A percentile compares a stretch with the other conserved stretches of the same genome.
Evolutionary conservation across 1,140 invertebrate genomes (phyloP).

Genomic region (Samia ricini): DNA sequence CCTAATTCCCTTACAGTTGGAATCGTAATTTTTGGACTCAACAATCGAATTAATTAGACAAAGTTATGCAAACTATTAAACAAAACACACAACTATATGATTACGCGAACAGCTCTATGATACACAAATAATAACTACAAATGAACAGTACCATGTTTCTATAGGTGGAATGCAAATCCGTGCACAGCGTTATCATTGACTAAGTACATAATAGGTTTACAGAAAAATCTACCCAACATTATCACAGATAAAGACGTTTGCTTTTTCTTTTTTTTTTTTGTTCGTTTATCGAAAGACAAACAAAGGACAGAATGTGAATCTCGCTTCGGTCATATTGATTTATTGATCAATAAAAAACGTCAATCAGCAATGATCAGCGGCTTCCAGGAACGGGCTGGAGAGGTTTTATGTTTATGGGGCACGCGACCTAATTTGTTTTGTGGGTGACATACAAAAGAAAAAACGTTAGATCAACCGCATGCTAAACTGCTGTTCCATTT

Average conservation of each 20-base stretch:
- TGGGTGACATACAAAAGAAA: background rate
- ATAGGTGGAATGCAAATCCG: background rate
- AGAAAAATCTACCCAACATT: background rate
- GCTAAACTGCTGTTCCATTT: too few species aligned
- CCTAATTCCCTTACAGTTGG: too few species aligned
- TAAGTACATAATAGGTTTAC: background rate
- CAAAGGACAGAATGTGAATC: background rate
- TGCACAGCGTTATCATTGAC: background rate
- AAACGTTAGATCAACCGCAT: background rate
- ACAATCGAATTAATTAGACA: too few species aligned
- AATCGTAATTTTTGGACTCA: too few species aligned
- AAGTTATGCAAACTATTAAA: too few species aligned
- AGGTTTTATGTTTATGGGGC: background rate
- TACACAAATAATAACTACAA: background rate
- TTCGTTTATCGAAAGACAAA: background rate
- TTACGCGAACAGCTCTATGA: background rate
- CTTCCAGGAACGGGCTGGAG: background rate
- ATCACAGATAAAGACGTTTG: background rate
- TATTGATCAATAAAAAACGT: conserved; percentile 1
- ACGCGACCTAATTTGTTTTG: background rate
- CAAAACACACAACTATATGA: too few species aligned
- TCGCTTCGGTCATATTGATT: background rate
- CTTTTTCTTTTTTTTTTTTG: too few species aligned
- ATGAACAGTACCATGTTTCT: background rate
- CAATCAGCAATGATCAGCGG: background rate